Percentiles rank a stretch among this genome's conserved stretches.
Conservation (phyloP, 1,140 invertebrate genomes). For the Babylonia areolata region DNA sequence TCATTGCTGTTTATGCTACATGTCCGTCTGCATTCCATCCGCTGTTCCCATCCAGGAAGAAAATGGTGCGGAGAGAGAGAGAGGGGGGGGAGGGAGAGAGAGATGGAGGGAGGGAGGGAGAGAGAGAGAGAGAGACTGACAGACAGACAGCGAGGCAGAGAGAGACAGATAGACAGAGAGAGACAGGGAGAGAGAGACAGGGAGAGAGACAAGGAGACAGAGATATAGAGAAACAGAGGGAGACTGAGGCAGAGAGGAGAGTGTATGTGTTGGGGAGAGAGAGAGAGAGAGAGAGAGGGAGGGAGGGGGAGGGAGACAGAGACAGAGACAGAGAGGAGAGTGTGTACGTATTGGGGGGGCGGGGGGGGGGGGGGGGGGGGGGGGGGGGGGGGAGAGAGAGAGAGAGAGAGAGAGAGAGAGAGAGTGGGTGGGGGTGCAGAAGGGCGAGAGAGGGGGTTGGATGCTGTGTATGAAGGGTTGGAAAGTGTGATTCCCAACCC, state of each 20-base stretch:
- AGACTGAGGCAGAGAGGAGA: neutral
- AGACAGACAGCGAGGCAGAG: neutral
- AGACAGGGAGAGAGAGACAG: neutral
- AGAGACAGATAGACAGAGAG: no score
- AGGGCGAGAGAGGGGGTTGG: neutral
- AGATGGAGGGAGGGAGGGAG: no score
- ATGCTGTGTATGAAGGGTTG: no score
- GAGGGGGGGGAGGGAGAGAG: no score
- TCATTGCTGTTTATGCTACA: no score
- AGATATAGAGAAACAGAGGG: neutral
- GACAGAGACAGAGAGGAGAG: neutral
- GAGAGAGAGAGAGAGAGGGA: neutral
- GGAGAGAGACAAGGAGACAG: neutral
- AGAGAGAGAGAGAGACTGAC: neutral
- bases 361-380: neutral
- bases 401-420: neutral
- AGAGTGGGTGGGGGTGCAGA: neutral
- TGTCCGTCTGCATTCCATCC: no score
- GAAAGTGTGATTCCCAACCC: no score
- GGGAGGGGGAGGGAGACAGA: neutral
- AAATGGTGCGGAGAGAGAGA: no score
- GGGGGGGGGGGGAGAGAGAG: neutral
- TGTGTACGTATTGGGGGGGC: neutral
- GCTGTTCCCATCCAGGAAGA: no score
- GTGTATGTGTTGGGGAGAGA: neutral